Evolutionary conservation across 2,888 invertebrate species (phyloP).

Genomic region (Epirrhoe tristata): DNA sequence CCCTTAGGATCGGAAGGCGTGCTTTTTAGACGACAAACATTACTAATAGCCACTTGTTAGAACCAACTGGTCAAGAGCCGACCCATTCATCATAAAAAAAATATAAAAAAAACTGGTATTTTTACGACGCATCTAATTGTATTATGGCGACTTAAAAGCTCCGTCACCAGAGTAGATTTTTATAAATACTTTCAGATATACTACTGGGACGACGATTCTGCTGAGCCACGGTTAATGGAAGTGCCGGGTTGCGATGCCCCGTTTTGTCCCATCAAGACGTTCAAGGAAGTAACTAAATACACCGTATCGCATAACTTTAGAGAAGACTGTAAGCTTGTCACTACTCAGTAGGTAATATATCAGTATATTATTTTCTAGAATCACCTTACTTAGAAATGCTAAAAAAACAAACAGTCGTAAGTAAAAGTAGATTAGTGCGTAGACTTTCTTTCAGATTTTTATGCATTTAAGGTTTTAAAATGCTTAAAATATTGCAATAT

Average conservation of each 20-base stretch:
- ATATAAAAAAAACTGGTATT: neutral
- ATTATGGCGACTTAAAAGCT: too few relatives aligned
- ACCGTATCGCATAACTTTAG: slow-evolving; percentile 74
- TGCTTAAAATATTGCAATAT: too few relatives aligned
- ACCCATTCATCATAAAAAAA: too few relatives aligned
- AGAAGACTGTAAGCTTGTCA: slow-evolving; percentile 72
- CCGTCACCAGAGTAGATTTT: too few relatives aligned
- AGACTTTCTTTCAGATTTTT: neutral
- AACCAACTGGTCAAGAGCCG: too few relatives aligned
- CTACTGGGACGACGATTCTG: slow-evolving; percentile 83
- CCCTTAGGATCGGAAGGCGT: too few relatives aligned
- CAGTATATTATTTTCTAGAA: neutral
- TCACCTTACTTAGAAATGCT: neutral
- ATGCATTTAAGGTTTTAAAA: too few relatives aligned
- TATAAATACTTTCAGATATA: slow-evolving; percentile 76
- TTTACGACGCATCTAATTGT: slow-evolving; percentile 1
- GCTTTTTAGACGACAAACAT: too few relatives aligned
- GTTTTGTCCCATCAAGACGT: slow-evolving; percentile 82
- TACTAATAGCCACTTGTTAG: too few relatives aligned
- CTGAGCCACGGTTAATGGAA: slow-evolving; percentile 76
- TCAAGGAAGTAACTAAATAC: slow-evolving; percentile 76
- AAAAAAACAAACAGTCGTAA: neutral
- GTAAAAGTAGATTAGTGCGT: neutral
- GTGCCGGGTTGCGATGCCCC: slow-evolving; percentile 80
- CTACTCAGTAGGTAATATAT: slow-evolving; percentile 50